Conservation (phyloP, 2,113 vertebrate genomes). For the Brachionichthys hirsutus region DNA sequence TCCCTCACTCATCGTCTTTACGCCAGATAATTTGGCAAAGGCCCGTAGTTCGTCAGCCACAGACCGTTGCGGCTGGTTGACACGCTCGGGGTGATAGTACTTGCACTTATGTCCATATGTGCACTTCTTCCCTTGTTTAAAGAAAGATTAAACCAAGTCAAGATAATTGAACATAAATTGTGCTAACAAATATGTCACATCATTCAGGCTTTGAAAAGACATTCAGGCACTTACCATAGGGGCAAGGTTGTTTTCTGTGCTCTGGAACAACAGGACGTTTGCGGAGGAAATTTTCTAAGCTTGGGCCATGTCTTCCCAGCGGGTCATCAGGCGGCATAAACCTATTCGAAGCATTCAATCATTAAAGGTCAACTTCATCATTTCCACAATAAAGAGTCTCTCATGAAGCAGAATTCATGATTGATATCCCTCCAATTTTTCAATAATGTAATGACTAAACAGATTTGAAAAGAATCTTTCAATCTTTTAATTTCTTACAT, state of each 20-base stretch:
- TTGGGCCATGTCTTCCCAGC: constrained; percentile 94
- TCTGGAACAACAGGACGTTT: constrained; percentile 95
- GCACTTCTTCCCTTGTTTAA: constrained; percentile 92
- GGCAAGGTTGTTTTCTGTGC: constrained; percentile 98
- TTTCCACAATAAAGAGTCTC: background rate
- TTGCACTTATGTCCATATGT: constrained; percentile 99
- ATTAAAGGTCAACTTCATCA: background rate
- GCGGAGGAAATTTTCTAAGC: constrained; percentile 96
- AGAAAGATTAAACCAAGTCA: constrained; percentile 28
- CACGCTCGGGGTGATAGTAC: constrained; percentile 98
- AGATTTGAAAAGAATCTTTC: too few relatives aligned
- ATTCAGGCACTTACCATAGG: constrained; percentile 86
- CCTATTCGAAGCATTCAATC: constrained; percentile 63
- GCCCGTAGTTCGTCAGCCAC: constrained; percentile 98
- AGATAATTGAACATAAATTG: background rate
- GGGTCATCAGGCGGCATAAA: constrained; percentile 99
- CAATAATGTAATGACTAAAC: background rate
- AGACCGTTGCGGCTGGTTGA: constrained; percentile 92
- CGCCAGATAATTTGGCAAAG: constrained; percentile 96
- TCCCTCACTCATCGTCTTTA: constrained; percentile 98
- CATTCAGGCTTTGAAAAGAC: background rate
- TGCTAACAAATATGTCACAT: background rate
- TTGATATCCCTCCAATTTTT: background rate
- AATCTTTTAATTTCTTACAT: too few relatives aligned
- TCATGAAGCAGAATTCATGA: background rate